phyloP scores from a whole-genome alignment of 2,113 vertebrate species.

The Andinoacara biseriatus region DNA sequence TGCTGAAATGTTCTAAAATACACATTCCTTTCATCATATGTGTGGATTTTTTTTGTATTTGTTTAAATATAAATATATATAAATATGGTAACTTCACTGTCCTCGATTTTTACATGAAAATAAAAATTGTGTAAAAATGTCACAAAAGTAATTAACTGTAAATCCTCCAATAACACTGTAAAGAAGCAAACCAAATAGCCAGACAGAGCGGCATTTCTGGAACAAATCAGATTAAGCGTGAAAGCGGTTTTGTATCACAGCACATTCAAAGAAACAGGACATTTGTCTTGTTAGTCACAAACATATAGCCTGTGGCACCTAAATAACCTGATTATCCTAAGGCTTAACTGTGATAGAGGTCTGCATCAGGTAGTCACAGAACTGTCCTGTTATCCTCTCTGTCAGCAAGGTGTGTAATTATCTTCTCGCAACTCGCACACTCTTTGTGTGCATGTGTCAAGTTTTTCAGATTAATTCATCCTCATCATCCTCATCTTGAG shows the following conservation, averaged over 20 bases:
- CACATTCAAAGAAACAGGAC: background rate
- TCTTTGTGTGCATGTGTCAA: background rate
- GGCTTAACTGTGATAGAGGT: background rate
- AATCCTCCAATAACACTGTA: too few relatives aligned
- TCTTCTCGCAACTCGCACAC: background rate
- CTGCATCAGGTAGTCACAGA: background rate
- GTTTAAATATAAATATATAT: too few relatives aligned
- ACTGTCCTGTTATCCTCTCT: background rate
- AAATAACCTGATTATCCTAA: accelerated
- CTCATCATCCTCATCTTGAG: background rate
- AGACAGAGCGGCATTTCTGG: background rate
- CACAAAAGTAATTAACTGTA: too few relatives aligned
- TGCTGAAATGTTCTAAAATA: too few relatives aligned
- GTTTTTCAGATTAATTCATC: background rate
- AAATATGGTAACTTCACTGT: too few relatives aligned
- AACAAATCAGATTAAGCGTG: background rate
- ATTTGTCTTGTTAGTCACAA: background rate
- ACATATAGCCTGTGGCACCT: background rate
- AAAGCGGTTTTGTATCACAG: background rate
- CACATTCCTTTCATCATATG: too few relatives aligned
- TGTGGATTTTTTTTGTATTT: too few relatives aligned
- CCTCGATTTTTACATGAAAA: too few relatives aligned
- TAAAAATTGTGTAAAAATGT: too few relatives aligned
- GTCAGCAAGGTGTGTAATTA: background rate
- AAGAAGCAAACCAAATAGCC: background rate